phyloP scores from a whole-genome alignment of 2,888 invertebrate genomes.

The Phrixothrix hirtus region DNA sequence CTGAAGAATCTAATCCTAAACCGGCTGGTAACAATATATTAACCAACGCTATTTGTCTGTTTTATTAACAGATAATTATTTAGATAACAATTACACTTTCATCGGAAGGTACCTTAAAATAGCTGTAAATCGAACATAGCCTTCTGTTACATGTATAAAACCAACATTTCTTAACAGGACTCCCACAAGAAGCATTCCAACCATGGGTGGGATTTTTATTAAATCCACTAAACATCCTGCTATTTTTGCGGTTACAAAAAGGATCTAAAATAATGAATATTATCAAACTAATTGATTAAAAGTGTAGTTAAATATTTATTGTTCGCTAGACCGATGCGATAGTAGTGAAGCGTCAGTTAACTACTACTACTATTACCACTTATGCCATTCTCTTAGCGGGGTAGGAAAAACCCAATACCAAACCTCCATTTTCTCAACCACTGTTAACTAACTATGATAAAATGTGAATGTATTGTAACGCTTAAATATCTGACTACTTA shows the following conservation, averaged over 20 bases:
- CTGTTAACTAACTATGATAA: no score
- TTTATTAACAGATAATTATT: not conserved
- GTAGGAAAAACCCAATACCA: no score
- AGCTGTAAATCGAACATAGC: slow-evolving; percentile 56
- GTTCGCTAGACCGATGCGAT: no score
- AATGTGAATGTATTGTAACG: no score
- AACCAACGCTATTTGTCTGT: slow-evolving; percentile 65
- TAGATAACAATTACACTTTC: no score
- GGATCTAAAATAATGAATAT: slow-evolving; percentile 33
- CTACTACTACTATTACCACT: no score
- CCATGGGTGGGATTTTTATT: slow-evolving; percentile 59
- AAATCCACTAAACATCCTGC: slow-evolving; percentile 35
- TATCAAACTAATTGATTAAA: not conserved
- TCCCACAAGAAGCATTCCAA: slow-evolving; percentile 67
- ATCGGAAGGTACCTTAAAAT: slow-evolving; percentile 61
- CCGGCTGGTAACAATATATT: slow-evolving; percentile 69
- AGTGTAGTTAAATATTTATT: no score
- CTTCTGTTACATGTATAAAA: slow-evolving; percentile 54
- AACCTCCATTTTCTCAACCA: no score
- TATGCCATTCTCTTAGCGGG: no score
- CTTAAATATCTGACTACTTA: no score
- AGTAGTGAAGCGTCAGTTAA: no score
- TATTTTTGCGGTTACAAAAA: slow-evolving; percentile 43
- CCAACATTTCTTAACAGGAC: slow-evolving; percentile 60
- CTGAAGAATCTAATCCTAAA: slow-evolving; percentile 64